Conservation (phyloP, 2,113 vertebrate genomes). For the Pelecanoides urinatrix region DNA sequence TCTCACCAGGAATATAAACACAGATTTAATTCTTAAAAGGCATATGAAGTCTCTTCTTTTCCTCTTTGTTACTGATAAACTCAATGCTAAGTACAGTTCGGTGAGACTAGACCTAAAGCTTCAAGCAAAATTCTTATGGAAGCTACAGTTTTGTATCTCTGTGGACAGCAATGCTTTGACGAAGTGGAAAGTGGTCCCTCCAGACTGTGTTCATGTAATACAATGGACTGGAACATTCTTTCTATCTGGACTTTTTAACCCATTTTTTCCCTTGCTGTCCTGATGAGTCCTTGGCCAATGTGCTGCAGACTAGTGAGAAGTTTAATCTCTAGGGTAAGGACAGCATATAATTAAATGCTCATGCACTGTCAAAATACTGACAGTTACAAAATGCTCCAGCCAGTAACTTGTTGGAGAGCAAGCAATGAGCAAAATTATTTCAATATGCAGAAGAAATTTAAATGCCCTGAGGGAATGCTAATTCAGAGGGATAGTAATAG, state of each 20-base stretch:
- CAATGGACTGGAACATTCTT: neutral
- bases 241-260: neutral
- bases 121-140: neutral
- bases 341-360: constrained; percentile 32
- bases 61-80: neutral
- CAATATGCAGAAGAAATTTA: constrained; percentile 35
- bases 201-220: neutral
- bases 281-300: neutral
- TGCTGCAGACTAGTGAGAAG: neutral
- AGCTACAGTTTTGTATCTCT: neutral
- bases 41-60: neutral
- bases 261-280: neutral
- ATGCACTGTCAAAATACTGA: constrained; percentile 15
- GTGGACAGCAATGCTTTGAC: neutral
- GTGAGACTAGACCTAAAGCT: neutral
- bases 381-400: neutral
- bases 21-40: neutral
- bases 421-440: constrained; percentile 47
- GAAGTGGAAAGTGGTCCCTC: neutral
- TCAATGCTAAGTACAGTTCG: neutral
- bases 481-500: neutral
- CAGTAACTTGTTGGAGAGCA: neutral
- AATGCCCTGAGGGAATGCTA: neutral
- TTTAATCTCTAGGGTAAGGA: neutral
- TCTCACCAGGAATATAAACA: neutral